These are phyloP conservation scores for Dendropsophus ebraccatus DNA, from an alignment of 2,113 vertebrate species.

Conservation along the genomic window DNA sequence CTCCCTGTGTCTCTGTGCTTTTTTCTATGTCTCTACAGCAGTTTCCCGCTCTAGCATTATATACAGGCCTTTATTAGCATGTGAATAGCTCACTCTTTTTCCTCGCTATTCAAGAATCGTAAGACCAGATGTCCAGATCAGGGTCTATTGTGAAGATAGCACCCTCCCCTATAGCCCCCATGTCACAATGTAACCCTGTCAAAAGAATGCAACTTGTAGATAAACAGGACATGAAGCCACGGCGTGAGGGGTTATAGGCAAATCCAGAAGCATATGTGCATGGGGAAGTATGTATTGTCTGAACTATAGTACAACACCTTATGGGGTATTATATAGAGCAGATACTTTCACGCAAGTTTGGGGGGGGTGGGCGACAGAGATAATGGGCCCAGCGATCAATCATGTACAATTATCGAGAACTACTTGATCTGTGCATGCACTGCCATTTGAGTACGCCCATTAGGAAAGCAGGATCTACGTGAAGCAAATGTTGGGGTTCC, in stretches of 20 bases:
- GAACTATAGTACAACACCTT: too few species aligned
- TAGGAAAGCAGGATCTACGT: too few species aligned
- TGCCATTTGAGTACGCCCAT: too few species aligned
- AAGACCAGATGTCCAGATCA: conserved; percentile 65
- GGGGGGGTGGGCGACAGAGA: too few species aligned
- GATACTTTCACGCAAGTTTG: too few species aligned
- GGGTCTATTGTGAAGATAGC: conserved; percentile 32
- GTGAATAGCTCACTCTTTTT: conserved; percentile 42
- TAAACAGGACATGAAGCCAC: background rate
- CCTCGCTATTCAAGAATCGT: conserved; percentile 50
- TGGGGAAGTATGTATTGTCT: background rate
- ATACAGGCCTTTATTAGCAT: conserved; percentile 53
- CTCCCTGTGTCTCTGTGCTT: background rate
- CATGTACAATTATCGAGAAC: too few species aligned
- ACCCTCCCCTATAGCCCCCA: conserved; percentile 14
- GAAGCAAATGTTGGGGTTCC: too few species aligned
- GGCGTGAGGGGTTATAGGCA: background rate
- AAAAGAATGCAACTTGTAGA: conserved; percentile 22
- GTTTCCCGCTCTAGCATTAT: conserved; percentile 57
- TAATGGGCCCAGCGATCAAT: too few species aligned
- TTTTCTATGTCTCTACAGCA: conserved; percentile 22
- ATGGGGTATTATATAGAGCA: too few species aligned
- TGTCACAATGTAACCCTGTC: conserved; percentile 51
- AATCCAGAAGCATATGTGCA: background rate
- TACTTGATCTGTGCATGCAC: too few species aligned